These are phyloP conservation scores for Stichodactyla mertensii DNA, from an alignment of 64 coral and sea anemone genomes.

Conservation along the genomic window DNA sequence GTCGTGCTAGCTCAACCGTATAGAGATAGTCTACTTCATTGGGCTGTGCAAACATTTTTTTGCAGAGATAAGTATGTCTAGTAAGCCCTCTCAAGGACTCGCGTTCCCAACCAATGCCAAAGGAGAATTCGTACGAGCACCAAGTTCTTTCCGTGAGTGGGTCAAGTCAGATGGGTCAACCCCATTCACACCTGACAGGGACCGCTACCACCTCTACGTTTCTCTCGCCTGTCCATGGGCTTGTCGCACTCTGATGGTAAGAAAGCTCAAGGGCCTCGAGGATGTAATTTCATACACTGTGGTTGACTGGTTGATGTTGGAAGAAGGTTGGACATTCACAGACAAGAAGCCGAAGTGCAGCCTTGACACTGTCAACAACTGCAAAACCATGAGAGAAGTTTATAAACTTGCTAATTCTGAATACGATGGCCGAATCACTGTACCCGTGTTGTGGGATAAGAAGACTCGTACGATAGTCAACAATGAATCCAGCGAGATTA, in stretches of 20 bases:
- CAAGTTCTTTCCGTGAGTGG: conserved; percentile 53
- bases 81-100: conserved; percentile 22
- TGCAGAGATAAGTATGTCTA: conserved; percentile 6
- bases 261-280: conserved; percentile 85
- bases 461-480: conserved; percentile 68
- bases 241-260: conserved; percentile 50
- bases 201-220: conserved; percentile 87
- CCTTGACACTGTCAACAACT: conserved; percentile 74
- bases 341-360: conserved; percentile 74
- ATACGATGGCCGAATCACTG: conserved; percentile 59
- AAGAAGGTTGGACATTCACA: conserved; percentile 58
- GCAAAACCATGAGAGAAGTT: conserved; percentile 63
- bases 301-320: conserved; percentile 63
- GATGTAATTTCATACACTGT: conserved; percentile 72
- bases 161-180: conserved; percentile 57
- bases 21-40: no score
- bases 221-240: conserved; percentile 87
- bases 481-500: conserved; percentile 91
- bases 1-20: no score
- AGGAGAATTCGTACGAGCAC: conserved; percentile 61
- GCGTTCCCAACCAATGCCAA: conserved; percentile 29
- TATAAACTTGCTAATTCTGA: conserved; percentile 49
- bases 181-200: conserved; percentile 60
- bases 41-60: no score
- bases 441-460: conserved; percentile 89